These are phyloP conservation scores for Anorthoa munda DNA, from an alignment of 2,888 invertebrate species.

Conservation along the genomic window DNA sequence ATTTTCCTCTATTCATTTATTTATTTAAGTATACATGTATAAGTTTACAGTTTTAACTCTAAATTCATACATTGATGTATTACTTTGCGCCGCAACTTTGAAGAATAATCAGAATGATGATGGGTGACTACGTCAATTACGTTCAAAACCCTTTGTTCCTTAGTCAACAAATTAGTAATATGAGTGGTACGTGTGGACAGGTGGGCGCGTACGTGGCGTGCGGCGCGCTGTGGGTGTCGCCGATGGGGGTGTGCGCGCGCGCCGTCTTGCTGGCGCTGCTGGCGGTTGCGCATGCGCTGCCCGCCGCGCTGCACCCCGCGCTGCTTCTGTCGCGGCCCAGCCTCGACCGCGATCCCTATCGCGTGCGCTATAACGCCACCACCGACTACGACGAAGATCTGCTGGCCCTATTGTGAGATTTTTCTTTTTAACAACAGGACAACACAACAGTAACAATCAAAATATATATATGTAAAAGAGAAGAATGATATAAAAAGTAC, in stretches of 20 bases:
- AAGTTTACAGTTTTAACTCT: no score
- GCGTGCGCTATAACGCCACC: slow-evolving; percentile 76
- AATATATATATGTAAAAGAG: no score
- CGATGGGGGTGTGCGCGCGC: slow-evolving; percentile 79
- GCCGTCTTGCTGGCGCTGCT: slow-evolving; percentile 74
- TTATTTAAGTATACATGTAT: no score
- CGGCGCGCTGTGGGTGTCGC: slow-evolving; percentile 84
- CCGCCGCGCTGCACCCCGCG: slow-evolving; percentile 77
- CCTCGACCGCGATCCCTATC: slow-evolving; percentile 82
- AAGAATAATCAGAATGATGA: no score
- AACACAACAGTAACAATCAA: no score
- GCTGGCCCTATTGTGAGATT: slow-evolving; percentile 74
- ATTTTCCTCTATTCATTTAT: no score
- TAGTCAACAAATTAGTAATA: background rate
- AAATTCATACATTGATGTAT: no score
- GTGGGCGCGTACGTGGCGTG: slow-evolving; percentile 83
- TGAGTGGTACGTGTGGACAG: slow-evolving; percentile 64
- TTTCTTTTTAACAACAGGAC: background rate
- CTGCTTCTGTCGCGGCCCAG: slow-evolving; percentile 76
- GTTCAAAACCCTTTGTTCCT: background rate
- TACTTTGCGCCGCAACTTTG: no score
- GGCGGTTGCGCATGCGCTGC: slow-evolving; percentile 77
- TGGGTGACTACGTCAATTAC: no score
- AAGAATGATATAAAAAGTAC: no score
- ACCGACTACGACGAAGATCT: slow-evolving; percentile 73